These are phyloP conservation scores for Schizothorax lantsangensis DNA, from an alignment of 2,797 vertebrate genomes.

Conservation along the genomic window DNA sequence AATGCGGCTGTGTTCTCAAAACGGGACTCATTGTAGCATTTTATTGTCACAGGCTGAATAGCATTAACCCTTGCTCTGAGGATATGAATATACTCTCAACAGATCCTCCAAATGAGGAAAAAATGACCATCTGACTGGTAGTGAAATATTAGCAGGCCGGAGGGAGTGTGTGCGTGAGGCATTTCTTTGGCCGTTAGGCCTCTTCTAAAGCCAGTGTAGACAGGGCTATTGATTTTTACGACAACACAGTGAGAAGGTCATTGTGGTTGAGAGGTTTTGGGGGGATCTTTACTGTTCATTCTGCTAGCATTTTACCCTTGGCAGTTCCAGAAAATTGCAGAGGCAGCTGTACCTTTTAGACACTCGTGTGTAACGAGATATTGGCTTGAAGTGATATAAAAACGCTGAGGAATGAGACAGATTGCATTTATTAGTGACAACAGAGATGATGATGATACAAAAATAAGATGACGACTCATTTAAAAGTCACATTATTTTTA, in stretches of 20 bases:
- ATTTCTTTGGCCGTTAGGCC: slow-evolving; percentile 52
- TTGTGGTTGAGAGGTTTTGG: slow-evolving; percentile 59
- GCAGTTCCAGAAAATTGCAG: slow-evolving; percentile 52
- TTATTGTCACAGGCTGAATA: slow-evolving; percentile 58
- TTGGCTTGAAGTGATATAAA: neutral
- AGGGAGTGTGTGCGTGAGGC: slow-evolving; percentile 45
- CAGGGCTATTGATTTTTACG: slow-evolving; percentile 64
- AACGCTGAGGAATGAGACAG: neutral
- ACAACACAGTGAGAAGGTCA: slow-evolving; percentile 61
- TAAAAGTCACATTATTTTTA: neutral
- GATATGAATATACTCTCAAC: slow-evolving; percentile 54
- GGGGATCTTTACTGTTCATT: slow-evolving; percentile 58
- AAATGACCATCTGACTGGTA: slow-evolving; percentile 56
- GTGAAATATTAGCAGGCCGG: slow-evolving; percentile 34
- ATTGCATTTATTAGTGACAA: slow-evolving; percentile 10
- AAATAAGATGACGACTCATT: neutral
- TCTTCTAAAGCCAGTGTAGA: slow-evolving; percentile 54
- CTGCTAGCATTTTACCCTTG: slow-evolving; percentile 53
- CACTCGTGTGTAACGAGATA: slow-evolving; percentile 33
- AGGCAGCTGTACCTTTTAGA: slow-evolving; percentile 23
- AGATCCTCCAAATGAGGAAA: slow-evolving; percentile 56
- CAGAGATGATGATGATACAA: neutral
- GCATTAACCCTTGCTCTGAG: slow-evolving; percentile 61
- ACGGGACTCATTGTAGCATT: slow-evolving; percentile 57
- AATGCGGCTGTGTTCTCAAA: slow-evolving; percentile 60